A percentile compares a stretch with the other conserved stretches of the same genome.
Evolutionary conservation across 2,113 vertebrate genomes (phyloP).

Genomic region (Herpetotheres cachinnans): DNA sequence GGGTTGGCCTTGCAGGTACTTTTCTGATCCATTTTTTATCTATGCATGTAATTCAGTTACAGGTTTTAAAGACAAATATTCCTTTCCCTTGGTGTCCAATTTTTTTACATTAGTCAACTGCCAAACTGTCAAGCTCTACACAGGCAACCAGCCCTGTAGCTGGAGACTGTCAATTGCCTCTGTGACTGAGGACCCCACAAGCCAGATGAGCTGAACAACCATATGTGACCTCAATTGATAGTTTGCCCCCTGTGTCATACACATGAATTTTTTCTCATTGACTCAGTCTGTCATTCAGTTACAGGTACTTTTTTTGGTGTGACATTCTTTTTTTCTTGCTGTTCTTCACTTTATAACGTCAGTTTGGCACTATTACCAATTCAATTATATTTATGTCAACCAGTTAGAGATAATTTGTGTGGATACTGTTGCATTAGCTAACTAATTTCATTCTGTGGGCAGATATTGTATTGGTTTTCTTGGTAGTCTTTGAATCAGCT

Average conservation of each 20-base stretch:
- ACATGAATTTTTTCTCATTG: neutral
- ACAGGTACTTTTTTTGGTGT: neutral
- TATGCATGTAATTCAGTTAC: neutral
- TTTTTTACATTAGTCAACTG: neutral
- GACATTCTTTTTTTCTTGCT: neutral
- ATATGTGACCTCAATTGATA: neutral
- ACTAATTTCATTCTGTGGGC: conserved; percentile 8
- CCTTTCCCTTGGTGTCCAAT: neutral
- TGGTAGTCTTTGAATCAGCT: neutral
- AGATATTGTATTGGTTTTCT: neutral
- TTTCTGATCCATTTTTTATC: neutral
- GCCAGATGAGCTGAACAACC: neutral
- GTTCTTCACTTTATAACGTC: neutral
- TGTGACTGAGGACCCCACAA: neutral
- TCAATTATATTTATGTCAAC: neutral
- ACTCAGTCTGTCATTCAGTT: neutral
- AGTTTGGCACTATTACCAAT: neutral
- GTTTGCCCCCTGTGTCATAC: neutral
- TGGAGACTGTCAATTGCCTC: neutral
- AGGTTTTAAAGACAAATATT: neutral
- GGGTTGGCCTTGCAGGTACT: neutral
- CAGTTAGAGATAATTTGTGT: neutral
- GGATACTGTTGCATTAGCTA: neutral
- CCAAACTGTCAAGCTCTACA: neutral
- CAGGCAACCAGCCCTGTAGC: neutral